Evolutionary conservation across 2,113 vertebrate species (phyloP).

Genomic region (Podarcis cretensis): DNA sequence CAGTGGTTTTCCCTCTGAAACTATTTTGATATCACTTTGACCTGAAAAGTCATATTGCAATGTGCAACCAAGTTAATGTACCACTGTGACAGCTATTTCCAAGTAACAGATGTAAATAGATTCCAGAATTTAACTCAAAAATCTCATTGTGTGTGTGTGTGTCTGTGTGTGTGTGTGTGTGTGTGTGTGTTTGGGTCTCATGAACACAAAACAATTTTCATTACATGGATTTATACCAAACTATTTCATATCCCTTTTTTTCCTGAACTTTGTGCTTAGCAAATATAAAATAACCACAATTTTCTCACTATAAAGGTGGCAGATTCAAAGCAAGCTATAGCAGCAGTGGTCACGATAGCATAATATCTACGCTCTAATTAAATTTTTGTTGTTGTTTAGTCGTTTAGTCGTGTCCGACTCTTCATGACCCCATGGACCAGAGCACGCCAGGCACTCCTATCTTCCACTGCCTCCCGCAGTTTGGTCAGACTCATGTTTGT

Average conservation of each 20-base stretch:
- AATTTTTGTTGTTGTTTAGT: too few species aligned
- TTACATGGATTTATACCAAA: not conserved
- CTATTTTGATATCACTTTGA: not conserved
- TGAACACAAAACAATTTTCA: not conserved
- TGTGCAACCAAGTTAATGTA: not conserved
- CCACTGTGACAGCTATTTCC: not conserved
- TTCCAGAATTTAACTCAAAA: not conserved
- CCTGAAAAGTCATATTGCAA: constrained; percentile 16
- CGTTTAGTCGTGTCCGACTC: too few species aligned
- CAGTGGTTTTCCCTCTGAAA: not conserved
- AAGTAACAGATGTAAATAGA: not conserved
- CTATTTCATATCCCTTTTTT: not conserved
- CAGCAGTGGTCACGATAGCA: not conserved
- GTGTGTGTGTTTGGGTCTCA: not conserved
- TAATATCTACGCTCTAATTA: not conserved
- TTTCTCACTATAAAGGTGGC: too few species aligned
- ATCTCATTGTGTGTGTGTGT: not conserved
- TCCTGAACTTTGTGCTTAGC: not conserved
- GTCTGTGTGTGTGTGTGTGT: too few species aligned
- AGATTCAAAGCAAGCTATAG: not conserved
- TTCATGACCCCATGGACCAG: too few species aligned
- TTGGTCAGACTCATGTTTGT: too few species aligned
- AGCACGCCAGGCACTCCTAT: too few species aligned
- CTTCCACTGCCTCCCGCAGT: too few species aligned
- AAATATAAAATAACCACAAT: not conserved